These are phyloP conservation scores for Subacronicta megacephala DNA, from an alignment of 2,888 invertebrate species.

Conservation along the genomic window DNA sequence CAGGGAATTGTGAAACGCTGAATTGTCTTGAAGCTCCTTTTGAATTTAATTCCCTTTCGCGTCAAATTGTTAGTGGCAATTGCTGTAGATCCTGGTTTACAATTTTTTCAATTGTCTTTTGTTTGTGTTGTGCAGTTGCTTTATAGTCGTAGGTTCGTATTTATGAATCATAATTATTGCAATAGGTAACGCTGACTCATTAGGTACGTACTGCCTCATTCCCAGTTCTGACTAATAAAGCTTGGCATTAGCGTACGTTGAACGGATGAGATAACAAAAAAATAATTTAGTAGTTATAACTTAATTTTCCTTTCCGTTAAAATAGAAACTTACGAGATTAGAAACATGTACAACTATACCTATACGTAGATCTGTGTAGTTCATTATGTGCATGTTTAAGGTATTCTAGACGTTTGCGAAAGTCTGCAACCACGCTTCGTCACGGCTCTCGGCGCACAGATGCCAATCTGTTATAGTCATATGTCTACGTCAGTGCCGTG, in stretches of 20 bases:
- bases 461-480: conserved; percentile 79
- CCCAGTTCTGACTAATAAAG: not conserved
- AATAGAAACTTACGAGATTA: conserved; percentile 55
- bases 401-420: conserved; percentile 77
- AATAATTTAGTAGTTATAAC: not conserved
- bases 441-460: conserved; percentile 75
- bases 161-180: too few species aligned
- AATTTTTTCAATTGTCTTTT: conserved; percentile 15
- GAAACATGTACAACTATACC: conserved; percentile 41
- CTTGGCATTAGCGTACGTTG: not conserved
- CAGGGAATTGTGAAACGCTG: conserved; percentile 40
- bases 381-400: conserved; percentile 51
- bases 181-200: not conserved
- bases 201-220: not conserved
- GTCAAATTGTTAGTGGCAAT: conserved; percentile 45
- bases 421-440: conserved; percentile 78
- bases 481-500: conserved; percentile 74
- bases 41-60: conserved; percentile 46
- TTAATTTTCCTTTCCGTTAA: conserved; percentile 12
- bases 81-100: conserved; percentile 32
- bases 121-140: not conserved
- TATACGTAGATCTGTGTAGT: conserved; percentile 41
- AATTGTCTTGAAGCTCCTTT: conserved; percentile 47
- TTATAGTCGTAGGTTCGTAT: too few species aligned
- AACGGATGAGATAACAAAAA: not conserved